Evolutionary conservation across 1,140 invertebrate genomes (phyloP), one percentile per base, ranked within the genome.

Genomic region (Drosophila kohkoa): DNA sequence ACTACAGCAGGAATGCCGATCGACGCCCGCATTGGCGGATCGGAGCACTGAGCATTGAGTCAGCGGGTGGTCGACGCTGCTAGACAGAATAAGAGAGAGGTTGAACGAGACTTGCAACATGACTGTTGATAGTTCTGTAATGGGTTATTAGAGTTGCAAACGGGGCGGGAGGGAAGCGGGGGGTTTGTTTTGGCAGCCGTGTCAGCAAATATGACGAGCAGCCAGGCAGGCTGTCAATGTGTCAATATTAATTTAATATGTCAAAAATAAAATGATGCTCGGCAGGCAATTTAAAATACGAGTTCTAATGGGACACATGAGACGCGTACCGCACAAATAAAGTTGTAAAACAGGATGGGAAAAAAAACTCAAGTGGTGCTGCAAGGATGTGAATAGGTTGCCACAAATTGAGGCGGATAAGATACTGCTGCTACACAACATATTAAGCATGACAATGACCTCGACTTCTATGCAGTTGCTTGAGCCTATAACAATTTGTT

Each of bases 201-300:
- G 59, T 65, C 65, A 43, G 49, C 57, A n/a, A 65, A 35, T 38
- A 57, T 76, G 72, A 68, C 25, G 52, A 48, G 62, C 60, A 55
- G 75, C 71, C 86, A 89, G 51, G 13, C 51, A 35, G 51, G 85
- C 85, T 88, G 85, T 88, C 85, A 88, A 88, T 88, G 85, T 88
- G 85, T 88, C 85, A 88, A 88, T 88, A 88, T 88, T 85, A 88
- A 88, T 88, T 88, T 85, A 89, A 88, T 88, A 88, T 76, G 77
- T 88, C 85, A 80, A 75, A 89, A 89, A 70, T 85, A 77, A 78
- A 80, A 87, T 77, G 80, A 72, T 77, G 68, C 69, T 54, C 51
- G 51, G 51, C 13, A 15, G 30, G 68, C 83, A 88, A 88, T 88
- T 83, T 87, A 58, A 88, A 88, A 89, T 88, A 89, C 7, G 83